Conservation (phyloP, 2,113 vertebrate genomes). For the Scolopax mira region DNA sequence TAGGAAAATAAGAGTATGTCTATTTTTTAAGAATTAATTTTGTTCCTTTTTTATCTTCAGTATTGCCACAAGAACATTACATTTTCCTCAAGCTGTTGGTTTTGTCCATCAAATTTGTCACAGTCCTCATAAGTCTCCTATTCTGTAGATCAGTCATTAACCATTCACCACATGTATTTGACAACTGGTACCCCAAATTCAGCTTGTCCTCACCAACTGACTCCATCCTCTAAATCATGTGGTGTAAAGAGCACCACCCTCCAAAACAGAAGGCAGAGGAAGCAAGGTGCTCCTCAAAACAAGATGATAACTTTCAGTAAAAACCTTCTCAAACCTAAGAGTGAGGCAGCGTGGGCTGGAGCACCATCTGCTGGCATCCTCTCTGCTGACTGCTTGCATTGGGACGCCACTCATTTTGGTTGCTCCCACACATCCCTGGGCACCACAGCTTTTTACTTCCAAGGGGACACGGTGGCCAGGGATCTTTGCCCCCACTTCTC, state of each 20-base stretch:
- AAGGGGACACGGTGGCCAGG: accelerated
- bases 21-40: neutral
- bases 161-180: accelerated
- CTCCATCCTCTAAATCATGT: neutral
- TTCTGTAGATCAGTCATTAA: neutral
- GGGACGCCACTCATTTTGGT: accelerated
- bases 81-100: neutral
- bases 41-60: neutral
- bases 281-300: neutral
- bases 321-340: neutral
- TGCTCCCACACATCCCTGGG: neutral
- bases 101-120: neutral
- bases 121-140: neutral
- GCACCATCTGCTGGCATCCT: slow-evolving; percentile 46
- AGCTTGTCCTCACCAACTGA: neutral
- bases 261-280: neutral
- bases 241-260: neutral
- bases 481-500: accelerated
- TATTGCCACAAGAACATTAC: neutral
- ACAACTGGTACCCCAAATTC: neutral
- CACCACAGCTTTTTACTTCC: neutral
- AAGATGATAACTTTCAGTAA: neutral
- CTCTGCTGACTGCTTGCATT: neutral
- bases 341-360: neutral
- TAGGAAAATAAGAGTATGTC: neutral